phyloP scores from a whole-genome alignment of 2,888 invertebrate species.

The Lacanobia wlatinum region DNA sequence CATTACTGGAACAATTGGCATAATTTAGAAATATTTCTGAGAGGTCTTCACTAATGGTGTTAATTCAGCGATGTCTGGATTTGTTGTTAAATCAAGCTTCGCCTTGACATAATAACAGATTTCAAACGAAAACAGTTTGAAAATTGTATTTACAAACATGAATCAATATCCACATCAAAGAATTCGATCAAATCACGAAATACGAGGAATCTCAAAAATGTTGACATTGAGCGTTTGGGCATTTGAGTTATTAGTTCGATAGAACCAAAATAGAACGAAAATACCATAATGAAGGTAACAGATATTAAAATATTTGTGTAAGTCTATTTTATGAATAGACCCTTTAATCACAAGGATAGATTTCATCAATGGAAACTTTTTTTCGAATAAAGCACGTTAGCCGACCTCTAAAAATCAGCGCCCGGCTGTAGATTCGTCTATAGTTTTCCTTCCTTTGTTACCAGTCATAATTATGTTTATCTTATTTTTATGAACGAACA shows the following conservation, averaged over 20 bases:
- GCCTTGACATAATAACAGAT: constrained; percentile 50
- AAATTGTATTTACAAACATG: constrained; percentile 22
- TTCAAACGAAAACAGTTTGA: constrained; percentile 22
- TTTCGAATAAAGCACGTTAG: no score
- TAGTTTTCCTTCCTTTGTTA: no score
- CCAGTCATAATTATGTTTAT: no score
- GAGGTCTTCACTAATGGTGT: constrained; percentile 16
- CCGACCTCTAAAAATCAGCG: no score
- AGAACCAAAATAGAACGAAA: background rate
- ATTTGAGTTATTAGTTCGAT: constrained; percentile 4
- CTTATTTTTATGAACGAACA: no score
- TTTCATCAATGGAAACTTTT: constrained; percentile 1
- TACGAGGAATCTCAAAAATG: constrained; percentile 16
- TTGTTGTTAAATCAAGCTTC: constrained; percentile 7
- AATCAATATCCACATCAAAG: constrained; percentile 47
- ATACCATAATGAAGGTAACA: background rate
- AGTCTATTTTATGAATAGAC: background rate
- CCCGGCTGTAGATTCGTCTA: no score
- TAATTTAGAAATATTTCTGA: constrained; percentile 38
- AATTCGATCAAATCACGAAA: constrained; percentile 30
- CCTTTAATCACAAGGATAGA: background rate
- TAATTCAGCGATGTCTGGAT: constrained; percentile 32
- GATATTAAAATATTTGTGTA: background rate
- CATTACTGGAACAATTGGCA: constrained; percentile 22
- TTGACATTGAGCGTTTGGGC: constrained; percentile 8